phyloP scores from a whole-genome alignment of 2,113 vertebrate species.

The Corydoras maculifer region DNA sequence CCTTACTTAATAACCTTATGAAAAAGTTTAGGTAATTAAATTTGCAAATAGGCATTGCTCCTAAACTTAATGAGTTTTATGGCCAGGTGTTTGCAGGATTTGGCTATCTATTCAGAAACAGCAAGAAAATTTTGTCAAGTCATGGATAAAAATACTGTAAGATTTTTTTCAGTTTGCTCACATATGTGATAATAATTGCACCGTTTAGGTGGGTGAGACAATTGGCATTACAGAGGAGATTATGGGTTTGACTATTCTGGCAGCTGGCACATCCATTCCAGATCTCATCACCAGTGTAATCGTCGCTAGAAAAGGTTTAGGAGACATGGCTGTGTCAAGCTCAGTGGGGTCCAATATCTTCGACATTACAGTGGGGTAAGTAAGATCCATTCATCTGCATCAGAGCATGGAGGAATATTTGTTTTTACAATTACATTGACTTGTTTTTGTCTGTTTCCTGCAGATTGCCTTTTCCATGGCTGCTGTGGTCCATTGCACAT shows the following conservation, averaged over 20 bases:
- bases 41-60: no score
- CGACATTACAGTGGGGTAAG: slow-evolving; percentile 71
- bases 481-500: slow-evolving; percentile 56
- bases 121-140: no score
- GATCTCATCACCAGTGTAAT: slow-evolving; percentile 72
- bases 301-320: slow-evolving; percentile 67
- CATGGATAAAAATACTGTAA: no score
- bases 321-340: slow-evolving; percentile 72
- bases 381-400: neutral
- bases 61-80: no score
- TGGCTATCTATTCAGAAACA: no score
- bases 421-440: no score
- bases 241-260: slow-evolving; percentile 69
- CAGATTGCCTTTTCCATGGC: slow-evolving; percentile 68
- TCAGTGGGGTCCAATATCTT: slow-evolving; percentile 74
- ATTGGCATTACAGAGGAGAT: slow-evolving; percentile 70
- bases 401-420: neutral
- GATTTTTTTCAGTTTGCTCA: no score
- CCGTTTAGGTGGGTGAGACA: slow-evolving; percentile 63
- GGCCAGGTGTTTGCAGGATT: no score
- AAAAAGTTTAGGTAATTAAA: no score
- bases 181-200: no score
- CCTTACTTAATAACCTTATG: no score
- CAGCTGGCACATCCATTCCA: slow-evolving; percentile 69
- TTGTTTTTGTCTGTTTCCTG: slow-evolving; percentile 4